Evolutionary conservation across 2,797 vertebrate species (phyloP).

Genomic region (Ficedula albicollis): DNA sequence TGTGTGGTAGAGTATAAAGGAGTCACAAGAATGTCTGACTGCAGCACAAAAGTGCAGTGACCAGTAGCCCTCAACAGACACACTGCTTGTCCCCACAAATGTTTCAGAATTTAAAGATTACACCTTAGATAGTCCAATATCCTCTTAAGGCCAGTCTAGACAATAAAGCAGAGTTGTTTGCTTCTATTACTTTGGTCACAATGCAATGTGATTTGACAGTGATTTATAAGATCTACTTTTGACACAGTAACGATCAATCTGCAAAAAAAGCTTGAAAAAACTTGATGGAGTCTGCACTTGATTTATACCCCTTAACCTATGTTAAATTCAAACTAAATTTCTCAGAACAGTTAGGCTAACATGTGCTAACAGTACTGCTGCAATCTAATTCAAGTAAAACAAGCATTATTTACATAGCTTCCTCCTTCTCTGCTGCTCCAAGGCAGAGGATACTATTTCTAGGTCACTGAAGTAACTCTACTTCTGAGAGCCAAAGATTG

Average conservation of each 20-base stretch:
- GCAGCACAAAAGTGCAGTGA: background rate
- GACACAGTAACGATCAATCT: background rate
- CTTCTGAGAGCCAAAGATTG: background rate
- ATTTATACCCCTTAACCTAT: background rate
- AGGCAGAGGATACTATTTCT: constrained; percentile 1
- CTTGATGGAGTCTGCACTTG: background rate
- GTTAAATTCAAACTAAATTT: background rate
- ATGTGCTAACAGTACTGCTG: background rate
- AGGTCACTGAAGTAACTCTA: background rate
- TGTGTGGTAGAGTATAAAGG: background rate
- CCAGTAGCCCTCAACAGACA: background rate
- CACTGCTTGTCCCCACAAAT: background rate
- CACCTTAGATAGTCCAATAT: background rate
- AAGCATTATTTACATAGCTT: background rate
- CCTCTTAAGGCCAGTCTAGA: background rate
- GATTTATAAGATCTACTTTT: background rate
- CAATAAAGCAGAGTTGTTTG: background rate
- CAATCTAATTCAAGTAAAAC: background rate
- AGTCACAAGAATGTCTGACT: background rate
- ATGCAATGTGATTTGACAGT: background rate
- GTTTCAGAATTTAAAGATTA: background rate
- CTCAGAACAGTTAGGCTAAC: background rate
- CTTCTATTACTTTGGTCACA: background rate
- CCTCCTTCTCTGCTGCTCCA: background rate
- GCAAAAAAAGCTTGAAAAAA: background rate